phyloP scores from a whole-genome alignment of 2,113 vertebrate genomes.

The Mionectes macconnelli region DNA sequence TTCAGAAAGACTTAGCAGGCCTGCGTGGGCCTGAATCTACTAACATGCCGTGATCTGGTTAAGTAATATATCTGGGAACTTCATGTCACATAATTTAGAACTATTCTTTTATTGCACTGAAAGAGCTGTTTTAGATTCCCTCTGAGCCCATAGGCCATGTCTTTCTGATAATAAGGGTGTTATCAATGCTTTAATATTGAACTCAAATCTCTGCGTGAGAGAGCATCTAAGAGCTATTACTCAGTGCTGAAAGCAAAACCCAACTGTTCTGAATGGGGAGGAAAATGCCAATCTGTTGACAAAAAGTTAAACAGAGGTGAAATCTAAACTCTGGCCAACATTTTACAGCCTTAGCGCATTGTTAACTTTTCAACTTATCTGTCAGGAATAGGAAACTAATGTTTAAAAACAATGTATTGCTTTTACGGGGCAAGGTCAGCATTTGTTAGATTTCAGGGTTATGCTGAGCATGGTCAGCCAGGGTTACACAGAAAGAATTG shows the following conservation, averaged over 20 bases:
- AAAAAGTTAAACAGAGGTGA: constrained; percentile 76
- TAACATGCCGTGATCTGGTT: constrained; percentile 30
- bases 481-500: constrained; percentile 11
- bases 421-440: constrained; percentile 73
- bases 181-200: constrained; percentile 70
- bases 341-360: constrained; percentile 74
- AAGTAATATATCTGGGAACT: constrained; percentile 63
- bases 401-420: constrained; percentile 77
- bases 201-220: constrained; percentile 58
- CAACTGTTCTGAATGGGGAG: constrained; percentile 68
- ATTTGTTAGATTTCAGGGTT: constrained; percentile 65
- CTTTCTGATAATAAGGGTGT: constrained; percentile 76
- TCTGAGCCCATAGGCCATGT: constrained; percentile 68
- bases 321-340: constrained; percentile 70
- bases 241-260: constrained; percentile 70
- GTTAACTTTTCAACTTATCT: constrained; percentile 74
- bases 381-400: constrained; percentile 78
- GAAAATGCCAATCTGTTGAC: constrained; percentile 74
- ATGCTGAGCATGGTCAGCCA: constrained; percentile 7
- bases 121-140: constrained; percentile 68
- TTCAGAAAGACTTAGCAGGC: constrained; percentile 59
- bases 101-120: constrained; percentile 47
- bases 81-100: constrained; percentile 41
- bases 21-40: constrained; percentile 31
- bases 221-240: constrained; percentile 63